A percentile compares a stretch with the other conserved stretches of the same genome.
These are phyloP conservation scores for Patiria pectinifera DNA, from an alignment of 53 echinoderm and acorn worm species.

Conservation along the genomic window DNA sequence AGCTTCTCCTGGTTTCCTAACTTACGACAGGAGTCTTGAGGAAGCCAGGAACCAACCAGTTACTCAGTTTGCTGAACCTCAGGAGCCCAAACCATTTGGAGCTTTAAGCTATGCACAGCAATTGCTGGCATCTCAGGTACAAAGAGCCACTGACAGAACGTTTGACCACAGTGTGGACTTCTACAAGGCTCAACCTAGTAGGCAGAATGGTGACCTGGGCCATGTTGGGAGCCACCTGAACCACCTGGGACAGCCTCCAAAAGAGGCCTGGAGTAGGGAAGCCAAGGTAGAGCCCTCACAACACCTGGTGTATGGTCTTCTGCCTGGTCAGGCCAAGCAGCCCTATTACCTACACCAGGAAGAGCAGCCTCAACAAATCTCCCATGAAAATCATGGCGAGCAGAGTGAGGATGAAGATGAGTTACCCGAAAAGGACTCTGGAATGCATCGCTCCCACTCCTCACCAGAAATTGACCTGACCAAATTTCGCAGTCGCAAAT, in stretches of 20 bases:
- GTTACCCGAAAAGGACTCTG: constrained; percentile 16
- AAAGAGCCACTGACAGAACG: constrained; percentile 79
- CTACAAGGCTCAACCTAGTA: constrained; percentile 37
- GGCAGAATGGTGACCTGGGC: constrained; percentile 26
- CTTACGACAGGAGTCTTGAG: constrained; percentile 49
- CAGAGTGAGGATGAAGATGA: constrained; percentile 35
- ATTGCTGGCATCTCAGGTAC: constrained; percentile 83
- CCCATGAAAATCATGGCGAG: neutral
- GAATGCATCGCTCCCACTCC: constrained; percentile 60
- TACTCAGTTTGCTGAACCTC: constrained; percentile 11
- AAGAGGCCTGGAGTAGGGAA: constrained; percentile 56
- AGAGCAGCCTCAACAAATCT: constrained; percentile 18
- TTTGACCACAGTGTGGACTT: constrained; percentile 92
- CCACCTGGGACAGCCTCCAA: constrained; percentile 21
- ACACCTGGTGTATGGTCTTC: constrained; percentile 53
- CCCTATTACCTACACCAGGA: constrained; percentile 65
- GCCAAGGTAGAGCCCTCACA: constrained; percentile 34
- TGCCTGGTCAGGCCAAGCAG: constrained; percentile 42
- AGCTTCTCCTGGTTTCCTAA: constrained; percentile 1
- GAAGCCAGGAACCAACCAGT: constrained; percentile 12
- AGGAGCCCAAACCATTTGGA: constrained; percentile 61
- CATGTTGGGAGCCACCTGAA: constrained; percentile 2
- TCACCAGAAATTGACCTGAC: constrained; percentile 77
- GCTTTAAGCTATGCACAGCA: constrained; percentile 87
- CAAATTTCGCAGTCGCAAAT: constrained; percentile 23